These are phyloP conservation scores for Poecile montanus DNA, from an alignment of 2,797 vertebrate species.

Conservation along the genomic window DNA sequence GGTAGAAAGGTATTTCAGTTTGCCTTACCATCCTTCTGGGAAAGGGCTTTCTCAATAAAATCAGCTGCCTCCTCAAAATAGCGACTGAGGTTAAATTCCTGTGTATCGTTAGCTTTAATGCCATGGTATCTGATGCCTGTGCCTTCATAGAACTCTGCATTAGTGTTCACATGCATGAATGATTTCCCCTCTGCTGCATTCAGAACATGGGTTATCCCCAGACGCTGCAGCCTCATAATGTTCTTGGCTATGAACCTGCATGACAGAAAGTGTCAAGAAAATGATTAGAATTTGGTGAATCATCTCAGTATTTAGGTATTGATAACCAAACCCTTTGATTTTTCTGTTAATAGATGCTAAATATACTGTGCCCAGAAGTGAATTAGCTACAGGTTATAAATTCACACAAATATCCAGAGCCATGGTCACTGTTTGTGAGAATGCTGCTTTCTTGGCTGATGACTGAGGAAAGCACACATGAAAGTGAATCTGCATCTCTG, in stretches of 20 bases:
- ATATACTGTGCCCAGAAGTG: not conserved
- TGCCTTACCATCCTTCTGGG: slow-evolving; percentile 91
- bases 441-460: not conserved
- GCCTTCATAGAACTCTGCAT: slow-evolving; percentile 89
- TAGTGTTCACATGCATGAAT: slow-evolving; percentile 99
- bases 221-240: slow-evolving; percentile 87
- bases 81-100: slow-evolving; percentile 92
- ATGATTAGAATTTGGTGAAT: not conserved
- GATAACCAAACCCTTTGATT: not conserved
- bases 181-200: slow-evolving; percentile 96
- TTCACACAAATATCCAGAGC: not conserved
- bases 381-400: not conserved
- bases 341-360: not conserved
- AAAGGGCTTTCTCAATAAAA: slow-evolving; percentile 92
- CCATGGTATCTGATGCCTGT: slow-evolving; percentile 93
- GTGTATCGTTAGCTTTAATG: slow-evolving; percentile 92
- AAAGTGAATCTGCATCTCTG: not conserved
- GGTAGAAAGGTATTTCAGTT: not conserved
- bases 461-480: not conserved
- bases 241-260: slow-evolving; percentile 92
- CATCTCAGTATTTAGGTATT: not conserved
- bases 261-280: not conserved
- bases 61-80: slow-evolving; percentile 95
- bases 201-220: slow-evolving; percentile 94
- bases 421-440: not conserved